These are phyloP conservation scores for Dipodomys stephensi DNA, from an alignment of 2,113 vertebrate species.

Conservation along the genomic window DNA sequence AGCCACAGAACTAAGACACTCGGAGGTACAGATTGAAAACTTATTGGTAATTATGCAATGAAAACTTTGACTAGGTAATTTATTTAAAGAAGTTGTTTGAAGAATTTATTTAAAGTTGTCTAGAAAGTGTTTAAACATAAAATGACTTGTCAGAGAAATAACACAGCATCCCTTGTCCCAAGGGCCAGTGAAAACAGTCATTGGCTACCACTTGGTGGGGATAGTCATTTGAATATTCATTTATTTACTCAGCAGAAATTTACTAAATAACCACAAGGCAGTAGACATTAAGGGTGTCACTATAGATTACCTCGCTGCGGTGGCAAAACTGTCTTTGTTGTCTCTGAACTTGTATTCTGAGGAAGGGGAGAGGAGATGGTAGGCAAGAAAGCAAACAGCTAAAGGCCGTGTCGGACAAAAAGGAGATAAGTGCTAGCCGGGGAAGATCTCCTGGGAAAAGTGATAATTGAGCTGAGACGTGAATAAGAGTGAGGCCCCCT, in stretches of 20 bases:
- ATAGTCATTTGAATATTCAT: neutral
- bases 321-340: neutral
- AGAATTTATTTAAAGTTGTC: neutral
- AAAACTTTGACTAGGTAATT: neutral
- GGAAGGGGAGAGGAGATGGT: neutral
- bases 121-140: neutral
- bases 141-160: neutral
- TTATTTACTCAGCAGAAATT: neutral
- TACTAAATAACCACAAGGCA: neutral
- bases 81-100: too few species aligned
- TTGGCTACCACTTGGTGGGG: too few species aligned
- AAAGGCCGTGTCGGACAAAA: neutral
- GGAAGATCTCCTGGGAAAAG: neutral
- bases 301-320: rapidly evolving
- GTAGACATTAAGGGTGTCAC: rapidly evolving
- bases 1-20: neutral
- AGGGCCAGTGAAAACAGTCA: neutral
- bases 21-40: neutral
- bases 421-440: neutral
- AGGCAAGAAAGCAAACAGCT: neutral
- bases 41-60: neutral
- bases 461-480: neutral
- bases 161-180: neutral
- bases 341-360: neutral
- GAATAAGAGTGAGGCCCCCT: neutral